A percentile compares a stretch with the other conserved stretches of the same genome.
Evolutionary conservation across 2,888 invertebrate genomes (phyloP).

Genomic region (Micoletzkya japonica): DNA sequence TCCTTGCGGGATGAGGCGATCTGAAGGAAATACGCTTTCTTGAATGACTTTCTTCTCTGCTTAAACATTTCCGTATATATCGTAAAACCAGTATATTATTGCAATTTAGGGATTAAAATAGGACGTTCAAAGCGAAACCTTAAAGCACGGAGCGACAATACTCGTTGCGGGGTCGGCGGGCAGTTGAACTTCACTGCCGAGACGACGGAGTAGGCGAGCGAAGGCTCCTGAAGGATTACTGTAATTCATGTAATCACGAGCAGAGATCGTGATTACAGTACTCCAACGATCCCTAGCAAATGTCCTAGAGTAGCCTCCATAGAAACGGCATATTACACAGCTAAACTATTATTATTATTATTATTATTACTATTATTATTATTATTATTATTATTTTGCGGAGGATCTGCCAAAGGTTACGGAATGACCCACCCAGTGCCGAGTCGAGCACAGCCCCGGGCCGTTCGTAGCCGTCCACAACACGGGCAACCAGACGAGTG

Average conservation of each 20-base stretch:
- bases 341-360: too few relatives aligned
- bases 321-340: too few relatives aligned
- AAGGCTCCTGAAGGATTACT: constrained; percentile 11
- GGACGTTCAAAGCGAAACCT: background rate
- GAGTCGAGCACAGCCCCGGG: constrained; percentile 10
- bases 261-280: too few relatives aligned
- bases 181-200: constrained; percentile 2
- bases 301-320: too few relatives aligned
- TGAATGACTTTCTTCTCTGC: background rate
- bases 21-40: constrained; percentile 9
- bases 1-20: constrained; percentile 45
- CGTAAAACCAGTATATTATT: background rate
- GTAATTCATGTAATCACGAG: background rate
- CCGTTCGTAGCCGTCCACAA: constrained; percentile 24
- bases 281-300: too few relatives aligned
- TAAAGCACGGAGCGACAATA: background rate
- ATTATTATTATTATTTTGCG: too few relatives aligned
- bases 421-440: constrained; percentile 9
- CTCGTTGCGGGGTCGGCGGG: background rate
- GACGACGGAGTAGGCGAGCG: background rate
- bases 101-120: background rate
- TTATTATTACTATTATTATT: too few relatives aligned
- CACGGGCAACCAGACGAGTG: background rate
- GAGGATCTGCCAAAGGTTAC: too few relatives aligned
- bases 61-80: background rate